phyloP scores from a whole-genome alignment of 23 tunicate species.

The Corella eumyota region DNA sequence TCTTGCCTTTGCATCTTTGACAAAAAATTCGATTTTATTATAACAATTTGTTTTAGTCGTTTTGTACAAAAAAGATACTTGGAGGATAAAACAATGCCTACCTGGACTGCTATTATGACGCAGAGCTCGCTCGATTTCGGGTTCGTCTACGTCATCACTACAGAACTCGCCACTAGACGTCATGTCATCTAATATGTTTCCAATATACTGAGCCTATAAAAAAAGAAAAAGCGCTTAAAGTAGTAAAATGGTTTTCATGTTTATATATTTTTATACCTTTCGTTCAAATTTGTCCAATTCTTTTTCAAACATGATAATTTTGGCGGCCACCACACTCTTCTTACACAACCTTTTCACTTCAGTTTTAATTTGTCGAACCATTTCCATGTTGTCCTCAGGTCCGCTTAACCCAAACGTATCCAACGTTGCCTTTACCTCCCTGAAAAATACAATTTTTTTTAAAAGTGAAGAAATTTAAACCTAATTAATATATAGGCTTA shows the following conservation, averaged over 20 bases:
- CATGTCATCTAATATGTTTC: slow-evolving; percentile 18
- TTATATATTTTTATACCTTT: slow-evolving; percentile 20
- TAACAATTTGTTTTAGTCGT: no score
- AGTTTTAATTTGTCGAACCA: slow-evolving; percentile 67
- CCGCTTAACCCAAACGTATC: slow-evolving; percentile 50
- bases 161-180: slow-evolving; percentile 5
- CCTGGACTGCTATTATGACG: slow-evolving; percentile 19
- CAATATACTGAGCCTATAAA: slow-evolving; percentile 51
- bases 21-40: not conserved
- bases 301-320: slow-evolving; percentile 59
- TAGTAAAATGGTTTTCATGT: not conserved
- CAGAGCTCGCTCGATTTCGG: slow-evolving; percentile 29
- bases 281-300: slow-evolving; percentile 70
- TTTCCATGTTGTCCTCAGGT: slow-evolving; percentile 88
- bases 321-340: slow-evolving; percentile 83
- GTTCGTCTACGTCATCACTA: slow-evolving; percentile 27
- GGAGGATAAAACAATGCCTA: no score
- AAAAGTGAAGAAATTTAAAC: not conserved
- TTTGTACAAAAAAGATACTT: no score
- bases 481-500: no score
- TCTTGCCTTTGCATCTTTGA: not conserved
- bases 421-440: slow-evolving; percentile 53
- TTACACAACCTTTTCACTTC: slow-evolving; percentile 63
- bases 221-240: no score
- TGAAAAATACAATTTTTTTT: not conserved